Conservation (phyloP, 2,888 invertebrate species). For the Abrostola triplasia region DNA sequence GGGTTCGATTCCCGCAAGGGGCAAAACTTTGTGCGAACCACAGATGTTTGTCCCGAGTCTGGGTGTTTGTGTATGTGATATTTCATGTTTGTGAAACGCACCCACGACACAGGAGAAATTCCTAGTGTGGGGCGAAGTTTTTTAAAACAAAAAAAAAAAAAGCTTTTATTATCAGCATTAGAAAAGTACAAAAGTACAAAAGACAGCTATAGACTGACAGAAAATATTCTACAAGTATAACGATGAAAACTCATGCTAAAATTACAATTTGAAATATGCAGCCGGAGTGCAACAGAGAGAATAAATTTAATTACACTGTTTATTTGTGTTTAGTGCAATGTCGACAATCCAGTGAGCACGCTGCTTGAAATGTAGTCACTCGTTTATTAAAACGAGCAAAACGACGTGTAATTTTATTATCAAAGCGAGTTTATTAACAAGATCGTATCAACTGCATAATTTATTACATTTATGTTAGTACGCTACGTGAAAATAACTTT, state of each 20-base stretch:
- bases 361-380: conserved; percentile 30
- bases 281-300: conserved; percentile 18
- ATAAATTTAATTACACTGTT: conserved; percentile 42
- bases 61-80: no score
- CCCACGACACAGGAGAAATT: no score
- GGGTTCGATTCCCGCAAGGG: no score
- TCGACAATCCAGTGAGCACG: conserved; percentile 15
- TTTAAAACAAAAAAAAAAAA: background rate
- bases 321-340: conserved; percentile 35
- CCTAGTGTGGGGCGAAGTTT: no score
- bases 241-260: conserved; percentile 7
- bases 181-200: background rate
- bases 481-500: background rate
- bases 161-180: background rate
- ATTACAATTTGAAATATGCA: conserved; percentile 22
- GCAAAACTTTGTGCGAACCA: no score
- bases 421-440: conserved; percentile 13
- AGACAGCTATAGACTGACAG: background rate
- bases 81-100: no score
- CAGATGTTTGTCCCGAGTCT: no score
- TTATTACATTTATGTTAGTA: conserved; percentile 18
- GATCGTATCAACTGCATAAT: conserved; percentile 13
- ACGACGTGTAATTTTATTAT: conserved; percentile 16
- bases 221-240: conserved; percentile 1
- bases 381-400: conserved; percentile 25